A percentile compares a stretch with the other conserved stretches of the same genome.
Evolutionary conservation across 2,113 vertebrate species (phyloP).

Genomic region (Sakesphorus luctuosus): DNA sequence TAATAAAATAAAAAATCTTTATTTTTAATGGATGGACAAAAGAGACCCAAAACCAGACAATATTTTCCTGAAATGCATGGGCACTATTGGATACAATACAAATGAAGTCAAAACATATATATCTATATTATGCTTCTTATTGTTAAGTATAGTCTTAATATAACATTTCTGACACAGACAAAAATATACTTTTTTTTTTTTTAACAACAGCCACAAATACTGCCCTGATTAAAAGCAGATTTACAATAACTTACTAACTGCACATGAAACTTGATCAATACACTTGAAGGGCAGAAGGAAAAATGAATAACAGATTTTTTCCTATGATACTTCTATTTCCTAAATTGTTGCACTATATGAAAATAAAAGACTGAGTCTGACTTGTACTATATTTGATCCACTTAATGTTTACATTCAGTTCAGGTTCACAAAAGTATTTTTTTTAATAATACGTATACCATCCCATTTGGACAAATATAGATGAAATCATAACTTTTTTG

Average conservation of each 20-base stretch:
- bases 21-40: conserved; percentile 75
- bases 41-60: conserved; percentile 71
- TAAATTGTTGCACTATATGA: conserved; percentile 59
- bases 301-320: conserved; percentile 21
- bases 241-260: conserved; percentile 67
- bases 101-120: conserved; percentile 71
- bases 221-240: conserved; percentile 73
- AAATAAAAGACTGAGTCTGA: conserved; percentile 71
- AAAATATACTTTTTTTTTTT: conserved; percentile 86
- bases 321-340: conserved; percentile 31
- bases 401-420: conserved; percentile 74
- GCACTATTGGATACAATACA: conserved; percentile 76
- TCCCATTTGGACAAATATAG: conserved; percentile 25
- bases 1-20: conserved; percentile 86
- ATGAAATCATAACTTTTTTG: conserved; percentile 18
- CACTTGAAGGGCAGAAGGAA: conserved; percentile 45
- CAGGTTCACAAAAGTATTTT: conserved; percentile 60
- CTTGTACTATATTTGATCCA: conserved; percentile 53
- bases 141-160: conserved; percentile 67
- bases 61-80: conserved; percentile 73
- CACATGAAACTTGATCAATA: conserved; percentile 57
- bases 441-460: conserved; percentile 45
- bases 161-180: conserved; percentile 84
- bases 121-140: conserved; percentile 54
- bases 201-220: conserved; percentile 77